Percentiles rank a stretch among this genome's conserved stretches.
These are phyloP conservation scores for Oenanthe melanoleuca DNA, from an alignment of 2,113 vertebrate species.

Conservation along the genomic window DNA sequence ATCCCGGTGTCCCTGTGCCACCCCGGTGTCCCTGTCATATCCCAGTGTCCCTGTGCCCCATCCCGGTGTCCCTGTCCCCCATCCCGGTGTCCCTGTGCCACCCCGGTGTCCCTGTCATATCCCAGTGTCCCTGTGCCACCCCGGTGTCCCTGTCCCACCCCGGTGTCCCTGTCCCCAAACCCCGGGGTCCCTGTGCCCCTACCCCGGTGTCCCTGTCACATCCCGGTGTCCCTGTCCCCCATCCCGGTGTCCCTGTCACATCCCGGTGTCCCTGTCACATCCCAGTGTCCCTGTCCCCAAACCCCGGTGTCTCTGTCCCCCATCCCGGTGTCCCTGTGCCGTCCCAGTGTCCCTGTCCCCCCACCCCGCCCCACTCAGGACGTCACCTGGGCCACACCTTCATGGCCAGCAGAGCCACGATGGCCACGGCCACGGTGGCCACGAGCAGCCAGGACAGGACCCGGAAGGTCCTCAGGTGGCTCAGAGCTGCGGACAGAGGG, in stretches of 20 bases:
- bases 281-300: accelerated
- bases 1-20: not conserved
- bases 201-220: not conserved
- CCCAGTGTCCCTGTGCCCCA: not conserved
- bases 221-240: too few relatives aligned
- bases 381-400: conserved; percentile 15
- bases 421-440: not conserved
- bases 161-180: too few relatives aligned
- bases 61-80: too few relatives aligned
- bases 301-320: too few relatives aligned
- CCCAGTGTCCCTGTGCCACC: not conserved
- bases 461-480: not conserved
- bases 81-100: not conserved
- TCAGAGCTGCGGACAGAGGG: not conserved
- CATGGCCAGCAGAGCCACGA: not conserved
- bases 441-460: not conserved
- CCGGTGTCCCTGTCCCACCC: not conserved
- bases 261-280: too few relatives aligned
- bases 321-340: not conserved
- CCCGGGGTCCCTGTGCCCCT: too few relatives aligned
- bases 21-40: accelerated
- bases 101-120: too few relatives aligned
- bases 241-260: too few relatives aligned
- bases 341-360: too few relatives aligned
- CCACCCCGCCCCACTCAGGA: accelerated